Percentiles rank a stretch among this genome's conserved stretches.
phyloP scores from a whole-genome alignment of 2,113 vertebrate genomes.

The Zapornia atra region DNA sequence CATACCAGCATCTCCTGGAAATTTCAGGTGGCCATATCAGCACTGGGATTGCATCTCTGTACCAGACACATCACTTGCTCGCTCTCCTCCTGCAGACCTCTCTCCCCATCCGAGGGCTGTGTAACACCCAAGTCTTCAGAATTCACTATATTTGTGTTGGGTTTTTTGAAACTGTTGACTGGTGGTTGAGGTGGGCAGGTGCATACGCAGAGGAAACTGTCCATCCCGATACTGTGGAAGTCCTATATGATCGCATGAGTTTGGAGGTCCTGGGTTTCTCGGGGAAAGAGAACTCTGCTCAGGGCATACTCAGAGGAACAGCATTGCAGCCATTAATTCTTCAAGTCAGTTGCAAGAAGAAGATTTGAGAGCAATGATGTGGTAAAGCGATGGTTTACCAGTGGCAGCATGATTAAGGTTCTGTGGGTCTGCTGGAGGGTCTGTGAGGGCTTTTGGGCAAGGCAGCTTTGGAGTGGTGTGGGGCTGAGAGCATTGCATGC shows the following conservation, averaged over 20 bases:
- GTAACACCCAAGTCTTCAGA: fast-evolving
- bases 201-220: background rate
- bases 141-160: background rate
- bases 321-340: background rate
- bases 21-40: background rate
- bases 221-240: background rate
- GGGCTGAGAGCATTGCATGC: background rate
- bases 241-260: fast-evolving
- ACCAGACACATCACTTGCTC: background rate
- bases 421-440: background rate
- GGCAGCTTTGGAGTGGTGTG: background rate
- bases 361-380: background rate
- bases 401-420: background rate
- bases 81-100: background rate
- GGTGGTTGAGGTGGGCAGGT: background rate
- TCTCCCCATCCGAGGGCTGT: background rate
- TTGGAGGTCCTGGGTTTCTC: background rate
- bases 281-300: background rate
- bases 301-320: fast-evolving
- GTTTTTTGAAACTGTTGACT: background rate
- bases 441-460: background rate
- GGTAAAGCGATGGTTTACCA: background rate
- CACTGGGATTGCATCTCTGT: background rate
- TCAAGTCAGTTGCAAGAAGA: background rate
- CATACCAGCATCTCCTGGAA: background rate